Evolutionary conservation across 1,140 invertebrate genomes (phyloP).

Genomic region (Lutraria rhynchaena): DNA sequence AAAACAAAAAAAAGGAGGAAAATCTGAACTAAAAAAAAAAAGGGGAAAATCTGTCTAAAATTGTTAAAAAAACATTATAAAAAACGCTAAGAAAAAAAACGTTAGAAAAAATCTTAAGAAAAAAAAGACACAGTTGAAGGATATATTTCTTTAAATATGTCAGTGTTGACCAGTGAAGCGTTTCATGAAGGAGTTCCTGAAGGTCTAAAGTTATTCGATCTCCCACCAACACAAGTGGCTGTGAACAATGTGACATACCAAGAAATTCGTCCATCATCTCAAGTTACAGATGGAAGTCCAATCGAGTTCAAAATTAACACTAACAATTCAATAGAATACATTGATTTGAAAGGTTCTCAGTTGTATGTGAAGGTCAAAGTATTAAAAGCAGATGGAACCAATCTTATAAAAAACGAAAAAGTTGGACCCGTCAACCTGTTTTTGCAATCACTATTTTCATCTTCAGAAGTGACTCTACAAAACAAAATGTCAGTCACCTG

Average conservation of each 20-base stretch:
- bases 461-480: slow-evolving; percentile 32
- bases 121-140: not conserved
- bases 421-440: slow-evolving; percentile 32
- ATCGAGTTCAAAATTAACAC: slow-evolving; percentile 41
- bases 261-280: slow-evolving; percentile 40
- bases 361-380: slow-evolving; percentile 24
- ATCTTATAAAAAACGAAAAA: slow-evolving; percentile 3
- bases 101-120: not conserved
- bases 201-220: slow-evolving; percentile 23
- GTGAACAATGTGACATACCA: slow-evolving; percentile 38
- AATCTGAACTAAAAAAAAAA: slow-evolving; percentile 2
- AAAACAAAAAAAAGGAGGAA: not conserved
- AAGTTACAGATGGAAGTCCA: slow-evolving; percentile 30
- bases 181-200: slow-evolving; percentile 42
- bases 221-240: slow-evolving; percentile 44
- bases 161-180: not conserved
- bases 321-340: slow-evolving; percentile 3
- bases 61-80: not conserved
- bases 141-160: not conserved
- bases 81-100: not conserved
- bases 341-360: slow-evolving; percentile 15
- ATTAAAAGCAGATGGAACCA: slow-evolving; percentile 9
- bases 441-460: slow-evolving; percentile 40
- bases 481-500: slow-evolving; percentile 22
- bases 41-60: not conserved